A percentile compares a stretch with the other conserved stretches of the same genome.
phyloP scores from a whole-genome alignment of 2,888 invertebrate genomes.

The Chymomyza caudatula region DNA sequence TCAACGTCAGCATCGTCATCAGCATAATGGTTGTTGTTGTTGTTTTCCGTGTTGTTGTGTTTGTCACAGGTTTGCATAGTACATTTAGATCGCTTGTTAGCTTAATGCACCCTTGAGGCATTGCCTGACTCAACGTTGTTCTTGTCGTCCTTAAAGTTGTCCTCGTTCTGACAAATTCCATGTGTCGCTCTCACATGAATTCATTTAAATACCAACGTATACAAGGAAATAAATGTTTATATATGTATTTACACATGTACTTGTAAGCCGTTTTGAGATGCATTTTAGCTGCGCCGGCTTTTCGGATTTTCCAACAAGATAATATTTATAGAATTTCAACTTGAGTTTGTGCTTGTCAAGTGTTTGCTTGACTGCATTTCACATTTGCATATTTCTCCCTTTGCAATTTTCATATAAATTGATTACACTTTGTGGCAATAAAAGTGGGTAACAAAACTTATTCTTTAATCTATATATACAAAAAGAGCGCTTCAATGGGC shows the following conservation, averaged over 20 bases:
- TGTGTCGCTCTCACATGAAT: conserved; percentile 4
- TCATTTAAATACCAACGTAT: conserved; percentile 37
- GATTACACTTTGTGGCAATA: background rate
- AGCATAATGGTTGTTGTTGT: conserved; percentile 15
- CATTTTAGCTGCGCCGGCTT: conserved; percentile 13
- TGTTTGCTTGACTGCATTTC: conserved; percentile 9
- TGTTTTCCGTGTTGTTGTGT: conserved; percentile 12
- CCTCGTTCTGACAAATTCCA: conserved; percentile 4
- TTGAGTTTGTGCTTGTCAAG: background rate
- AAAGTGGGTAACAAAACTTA: background rate
- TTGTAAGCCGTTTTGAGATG: conserved; percentile 9
- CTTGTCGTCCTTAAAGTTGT: background rate
- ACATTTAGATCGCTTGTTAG: conserved; percentile 68
- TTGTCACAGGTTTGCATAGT: conserved; percentile 44
- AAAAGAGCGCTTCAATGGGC: background rate
- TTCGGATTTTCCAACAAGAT: conserved; percentile 8
- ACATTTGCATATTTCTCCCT: background rate
- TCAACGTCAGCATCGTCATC: conserved; percentile 31
- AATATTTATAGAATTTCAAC: conserved; percentile 26
- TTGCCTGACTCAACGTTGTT: conserved; percentile 15
- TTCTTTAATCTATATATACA: background rate
- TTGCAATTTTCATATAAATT: no score
- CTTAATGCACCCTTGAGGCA: conserved; percentile 63
- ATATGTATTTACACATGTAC: background rate
- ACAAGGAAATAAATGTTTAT: background rate